Evolutionary conservation across 2,797 vertebrate genomes (phyloP).

Genomic region (Channallabes apus): DNA sequence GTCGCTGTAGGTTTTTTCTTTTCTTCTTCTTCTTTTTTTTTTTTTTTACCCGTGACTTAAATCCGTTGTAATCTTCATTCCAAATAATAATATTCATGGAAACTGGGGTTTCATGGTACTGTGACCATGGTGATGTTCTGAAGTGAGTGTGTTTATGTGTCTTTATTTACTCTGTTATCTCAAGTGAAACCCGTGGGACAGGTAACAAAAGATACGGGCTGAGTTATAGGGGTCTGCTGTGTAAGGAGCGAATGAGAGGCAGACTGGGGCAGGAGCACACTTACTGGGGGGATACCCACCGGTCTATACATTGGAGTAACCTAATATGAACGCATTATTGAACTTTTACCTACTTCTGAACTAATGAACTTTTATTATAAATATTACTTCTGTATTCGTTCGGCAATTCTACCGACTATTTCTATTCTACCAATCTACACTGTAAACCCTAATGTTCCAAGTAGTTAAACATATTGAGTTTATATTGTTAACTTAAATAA

Average conservation of each 20-base stretch:
- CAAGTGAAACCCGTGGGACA: constrained; percentile 56
- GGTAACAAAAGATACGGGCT: constrained; percentile 57
- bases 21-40: neutral
- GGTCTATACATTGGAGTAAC: neutral
- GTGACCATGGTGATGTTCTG: constrained; percentile 39
- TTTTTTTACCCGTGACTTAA: constrained; percentile 23
- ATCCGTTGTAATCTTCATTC: constrained; percentile 41
- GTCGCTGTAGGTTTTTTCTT: neutral
- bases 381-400: neutral
- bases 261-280: constrained; percentile 50
- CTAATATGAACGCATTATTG: neutral
- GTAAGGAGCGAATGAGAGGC: constrained; percentile 38
- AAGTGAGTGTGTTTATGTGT: constrained; percentile 43
- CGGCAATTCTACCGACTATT: neutral
- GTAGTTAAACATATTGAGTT: too few relatives aligned
- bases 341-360: neutral
- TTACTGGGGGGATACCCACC: constrained; percentile 23
- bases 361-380: neutral
- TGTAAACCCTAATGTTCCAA: too few relatives aligned
- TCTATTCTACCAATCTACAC: too few relatives aligned
- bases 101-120: constrained; percentile 25
- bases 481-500: too few relatives aligned
- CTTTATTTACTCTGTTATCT: constrained; percentile 47
- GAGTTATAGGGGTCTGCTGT: constrained; percentile 52
- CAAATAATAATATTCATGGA: constrained; percentile 37